Base-by-base conservation (phyloP, 2,113 vertebrate species). In the Takifugu bimaculatus region DNA sequence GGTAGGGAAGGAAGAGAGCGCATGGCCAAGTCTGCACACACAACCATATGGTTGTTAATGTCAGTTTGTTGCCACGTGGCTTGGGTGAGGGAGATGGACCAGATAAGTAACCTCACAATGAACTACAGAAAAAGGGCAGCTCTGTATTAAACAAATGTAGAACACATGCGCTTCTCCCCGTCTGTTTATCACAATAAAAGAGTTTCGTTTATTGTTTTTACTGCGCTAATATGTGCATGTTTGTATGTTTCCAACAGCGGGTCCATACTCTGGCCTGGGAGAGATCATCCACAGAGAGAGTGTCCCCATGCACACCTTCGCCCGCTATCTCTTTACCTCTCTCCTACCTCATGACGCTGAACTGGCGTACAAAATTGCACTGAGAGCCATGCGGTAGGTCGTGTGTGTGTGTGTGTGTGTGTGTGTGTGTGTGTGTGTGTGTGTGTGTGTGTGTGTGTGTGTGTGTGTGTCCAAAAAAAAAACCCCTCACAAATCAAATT, bases 321-420 rank as follows among this genome's bases (percentile, higher is more conserved):
- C 97, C 93, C 97, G 97, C 92, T 97, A 96, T 95, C 95, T 99
- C 58, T 99, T 99, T 91, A 96, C 95, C 86, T 97, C 91, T 88
- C 96, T 99, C 92, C 96, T 99, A 98, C 96, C 96, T 98, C 96
- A 98, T 64, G 97, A 99, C 94, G 94, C 96, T 93, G 97, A 99
- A 92, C 81, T 99, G 91, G 96, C 97, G 90, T 99, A 98, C 92
- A 98, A 93, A 93, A 94, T 93, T 94, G 95, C 95, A 95, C 95
- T 99, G 93, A 95, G 96, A 95, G 97, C 97, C 80, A 99, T 99
- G 96, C 93, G 97, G 97, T 99, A 92, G 0, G 96, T 93, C 44
- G 42, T 1, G n/a, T n/a, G 2, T 54, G 51, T 75, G 56, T 64
- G 64, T 45, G 58, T 47, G 48, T 20, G 48, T 58, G 20, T 29